Conservation (phyloP, 2,113 vertebrate species). For the Entelurus aequoreus region DNA sequence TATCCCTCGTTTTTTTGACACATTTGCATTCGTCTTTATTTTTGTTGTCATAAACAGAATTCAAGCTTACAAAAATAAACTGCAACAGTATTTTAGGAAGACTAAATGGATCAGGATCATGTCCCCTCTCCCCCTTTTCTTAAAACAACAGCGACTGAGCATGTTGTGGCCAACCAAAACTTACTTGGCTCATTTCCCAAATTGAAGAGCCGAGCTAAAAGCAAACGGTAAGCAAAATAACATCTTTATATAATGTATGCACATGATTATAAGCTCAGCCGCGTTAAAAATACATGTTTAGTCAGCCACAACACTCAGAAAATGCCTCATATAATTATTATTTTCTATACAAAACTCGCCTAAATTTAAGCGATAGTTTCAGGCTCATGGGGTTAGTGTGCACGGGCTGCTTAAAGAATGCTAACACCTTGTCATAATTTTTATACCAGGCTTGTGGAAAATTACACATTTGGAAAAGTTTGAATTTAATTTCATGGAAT, state of each 20-base stretch:
- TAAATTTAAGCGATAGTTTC: slow-evolving; percentile 16
- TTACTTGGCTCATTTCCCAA: too few species aligned
- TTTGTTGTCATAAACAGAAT: slow-evolving; percentile 12
- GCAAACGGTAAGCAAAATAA: too few species aligned
- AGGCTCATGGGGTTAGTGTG: slow-evolving; percentile 21
- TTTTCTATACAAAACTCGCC: background rate
- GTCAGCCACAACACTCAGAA: background rate
- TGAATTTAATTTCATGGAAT: too few species aligned
- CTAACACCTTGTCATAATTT: background rate
- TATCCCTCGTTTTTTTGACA: slow-evolving; percentile 10
- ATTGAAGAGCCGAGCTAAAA: too few species aligned
- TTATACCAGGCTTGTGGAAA: background rate
- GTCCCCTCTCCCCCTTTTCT: slow-evolving; percentile 3
- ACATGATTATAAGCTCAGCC: too few species aligned
- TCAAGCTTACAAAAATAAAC: slow-evolving; percentile 52
- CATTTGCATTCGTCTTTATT: slow-evolving; percentile 16
- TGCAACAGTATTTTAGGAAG: slow-evolving; percentile 15
- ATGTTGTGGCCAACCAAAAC: too few species aligned
- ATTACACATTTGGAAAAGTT: too few species aligned
- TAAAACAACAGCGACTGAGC: slow-evolving; percentile 4
- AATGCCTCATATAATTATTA: background rate
- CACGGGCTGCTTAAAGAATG: background rate
- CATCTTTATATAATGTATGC: too few species aligned
- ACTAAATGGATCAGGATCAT: slow-evolving; percentile 13
- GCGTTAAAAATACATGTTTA: too few species aligned